phyloP scores from a whole-genome alignment of 2,797 vertebrate species.

The Sibirionetta formosa region DNA sequence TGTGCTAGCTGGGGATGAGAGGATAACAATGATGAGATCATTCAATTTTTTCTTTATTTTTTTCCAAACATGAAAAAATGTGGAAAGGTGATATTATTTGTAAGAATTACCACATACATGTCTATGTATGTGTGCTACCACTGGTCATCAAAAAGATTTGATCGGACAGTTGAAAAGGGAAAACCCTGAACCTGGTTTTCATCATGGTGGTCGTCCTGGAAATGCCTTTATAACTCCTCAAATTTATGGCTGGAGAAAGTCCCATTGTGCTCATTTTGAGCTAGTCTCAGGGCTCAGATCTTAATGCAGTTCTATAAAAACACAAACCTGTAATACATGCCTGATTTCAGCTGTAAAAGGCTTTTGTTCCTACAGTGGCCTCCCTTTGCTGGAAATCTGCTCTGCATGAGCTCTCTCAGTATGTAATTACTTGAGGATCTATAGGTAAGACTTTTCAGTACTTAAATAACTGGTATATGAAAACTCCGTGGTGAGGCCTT shows the following conservation, averaged over 20 bases:
- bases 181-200: slow-evolving; percentile 89
- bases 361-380: slow-evolving; percentile 67
- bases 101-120: background rate
- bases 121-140: background rate
- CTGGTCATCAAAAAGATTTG: slow-evolving; percentile 89
- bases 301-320: slow-evolving; percentile 60
- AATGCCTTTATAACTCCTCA: slow-evolving; percentile 77
- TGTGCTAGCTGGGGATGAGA: background rate
- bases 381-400: slow-evolving; percentile 72
- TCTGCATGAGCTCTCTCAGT: slow-evolving; percentile 71
- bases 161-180: slow-evolving; percentile 90
- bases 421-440: slow-evolving; percentile 80
- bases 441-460: slow-evolving; percentile 77
- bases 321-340: slow-evolving; percentile 52
- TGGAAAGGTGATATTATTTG: background rate
- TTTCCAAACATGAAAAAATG: background rate
- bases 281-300: slow-evolving; percentile 3
- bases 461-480: slow-evolving; percentile 78
- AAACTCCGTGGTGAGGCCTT: slow-evolving; percentile 74
- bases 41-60: background rate
- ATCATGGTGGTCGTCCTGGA: slow-evolving; percentile 89
- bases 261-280: slow-evolving; percentile 21
- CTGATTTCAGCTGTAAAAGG: slow-evolving; percentile 70
- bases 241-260: slow-evolving; percentile 1
- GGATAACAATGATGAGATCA: background rate